phyloP scores from a whole-genome alignment of 2,797 vertebrate species.

The Epinephelus coioides region DNA sequence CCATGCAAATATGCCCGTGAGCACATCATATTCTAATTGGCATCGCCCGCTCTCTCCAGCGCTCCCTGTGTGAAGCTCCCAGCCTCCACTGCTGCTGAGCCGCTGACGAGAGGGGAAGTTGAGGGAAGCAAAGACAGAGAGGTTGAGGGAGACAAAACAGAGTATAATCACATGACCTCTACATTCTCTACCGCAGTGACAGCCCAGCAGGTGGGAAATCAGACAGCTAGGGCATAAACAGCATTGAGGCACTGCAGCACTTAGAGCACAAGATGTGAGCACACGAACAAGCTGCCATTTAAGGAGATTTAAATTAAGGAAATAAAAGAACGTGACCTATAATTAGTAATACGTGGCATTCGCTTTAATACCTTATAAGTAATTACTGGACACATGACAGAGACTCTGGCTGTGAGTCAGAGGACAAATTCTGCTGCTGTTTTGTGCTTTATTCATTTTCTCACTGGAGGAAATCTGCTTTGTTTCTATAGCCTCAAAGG shows the following conservation, averaged over 20 bases:
- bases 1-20: slow-evolving; percentile 34
- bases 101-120: slow-evolving; percentile 10
- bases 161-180: slow-evolving; percentile 50
- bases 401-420: background rate
- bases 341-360: background rate
- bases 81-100: slow-evolving; percentile 1
- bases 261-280: background rate
- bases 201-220: slow-evolving; percentile 48
- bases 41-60: background rate
- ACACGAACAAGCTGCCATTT: background rate
- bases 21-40: slow-evolving; percentile 43
- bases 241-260: slow-evolving; percentile 1
- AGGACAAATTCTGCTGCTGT: background rate
- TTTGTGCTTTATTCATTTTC: background rate
- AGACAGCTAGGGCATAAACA: slow-evolving; percentile 11
- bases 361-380: background rate
- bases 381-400: background rate
- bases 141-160: slow-evolving; percentile 11
- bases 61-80: slow-evolving; percentile 11
- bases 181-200: slow-evolving; percentile 15
- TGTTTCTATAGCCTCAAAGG: background rate
- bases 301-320: background rate
- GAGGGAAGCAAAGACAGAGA: slow-evolving; percentile 15
- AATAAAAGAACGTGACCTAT: background rate
- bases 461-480: background rate